Base-by-base conservation (phyloP, 2,888 invertebrate species). In the Boloria euphrosyne region DNA sequence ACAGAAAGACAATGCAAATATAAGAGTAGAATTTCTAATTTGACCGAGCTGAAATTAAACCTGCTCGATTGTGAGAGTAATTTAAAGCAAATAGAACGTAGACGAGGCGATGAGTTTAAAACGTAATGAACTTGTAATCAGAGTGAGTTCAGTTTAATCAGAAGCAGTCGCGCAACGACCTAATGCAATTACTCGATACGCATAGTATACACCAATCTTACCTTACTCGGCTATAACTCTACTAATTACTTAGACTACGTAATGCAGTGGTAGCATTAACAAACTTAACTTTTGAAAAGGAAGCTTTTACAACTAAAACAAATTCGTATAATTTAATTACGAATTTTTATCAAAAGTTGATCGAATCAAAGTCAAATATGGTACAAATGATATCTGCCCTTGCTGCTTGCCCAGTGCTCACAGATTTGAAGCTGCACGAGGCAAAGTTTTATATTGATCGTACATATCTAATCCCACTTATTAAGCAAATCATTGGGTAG, bases 141-240 rank as follows among this genome's bases (percentile, higher is more conserved):
- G 75, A 74, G 74, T 66, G 73, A 78, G 75, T 77, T 74, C 73
- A 74, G 80, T 81, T 81, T 82, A 84, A 84, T 85, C 79, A 83
- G 76, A 72, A 75, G 69, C 73, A 72, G 70, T 68, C 64, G 65
- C 47, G 62, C 51, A 50, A 46, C 49, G 65, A 57, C 62, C 69
- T 66, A 70, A 72, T 68, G 69, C 67, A 67, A 76, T 74, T 75
- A 74, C 74, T 75, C 77, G 74, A 74, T 74, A 73, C 77, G 76
- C 17, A 16, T 47, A 47, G n/a, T 47, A 47, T 16, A 55, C 51
- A 27, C 59, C 52, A 53, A 54, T 60, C 54, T 51, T 60, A 66
- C 60, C 16, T 61, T 55, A 54, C 44, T 61, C 43, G 16, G 44
- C 13, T 64, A 54, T 31, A 55, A 50, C 43, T 62, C 47, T 22